A percentile compares a stretch with the other conserved stretches of the same genome.
These are phyloP conservation scores for Linurgus olivaceus DNA, from an alignment of 2,797 vertebrate genomes.

Conservation along the genomic window DNA sequence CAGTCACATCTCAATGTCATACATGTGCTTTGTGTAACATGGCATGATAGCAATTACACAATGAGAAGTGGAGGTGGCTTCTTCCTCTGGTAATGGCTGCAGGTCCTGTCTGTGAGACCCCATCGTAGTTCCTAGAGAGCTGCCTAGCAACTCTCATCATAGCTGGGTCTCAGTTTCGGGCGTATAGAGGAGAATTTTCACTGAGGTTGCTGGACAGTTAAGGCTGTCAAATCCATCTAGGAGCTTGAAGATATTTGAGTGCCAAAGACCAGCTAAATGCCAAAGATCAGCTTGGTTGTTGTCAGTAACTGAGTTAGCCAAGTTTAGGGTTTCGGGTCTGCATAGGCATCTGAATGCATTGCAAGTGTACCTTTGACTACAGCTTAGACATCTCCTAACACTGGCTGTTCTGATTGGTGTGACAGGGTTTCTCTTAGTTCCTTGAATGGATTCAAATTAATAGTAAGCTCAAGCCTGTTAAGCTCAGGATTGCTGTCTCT, in stretches of 20 bases:
- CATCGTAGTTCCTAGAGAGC: not conserved
- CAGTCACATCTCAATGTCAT: not conserved
- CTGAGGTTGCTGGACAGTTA: not conserved
- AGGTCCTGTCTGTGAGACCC: not conserved
- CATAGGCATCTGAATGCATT: not conserved
- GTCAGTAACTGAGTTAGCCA: not conserved
- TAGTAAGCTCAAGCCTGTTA: not conserved
- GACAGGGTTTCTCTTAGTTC: constrained; percentile 10
- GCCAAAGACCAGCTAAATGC: not conserved
- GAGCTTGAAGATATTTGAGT: not conserved
- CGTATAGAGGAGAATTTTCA: not conserved
- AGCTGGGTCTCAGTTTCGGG: not conserved
- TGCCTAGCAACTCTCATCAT: not conserved
- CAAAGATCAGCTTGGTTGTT: not conserved
- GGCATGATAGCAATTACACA: not conserved
- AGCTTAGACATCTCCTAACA: not conserved
- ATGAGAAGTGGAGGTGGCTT: not conserved
- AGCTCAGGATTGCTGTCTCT: not conserved
- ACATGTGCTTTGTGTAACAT: not conserved
- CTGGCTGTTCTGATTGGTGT: not conserved
- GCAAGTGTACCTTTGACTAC: not conserved
- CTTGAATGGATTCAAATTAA: not conserved
- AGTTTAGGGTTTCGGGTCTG: not conserved
- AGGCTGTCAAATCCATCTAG: not conserved
- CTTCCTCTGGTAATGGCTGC: not conserved